Conservation (phyloP, 2,113 vertebrate genomes). For the Parus major region DNA sequence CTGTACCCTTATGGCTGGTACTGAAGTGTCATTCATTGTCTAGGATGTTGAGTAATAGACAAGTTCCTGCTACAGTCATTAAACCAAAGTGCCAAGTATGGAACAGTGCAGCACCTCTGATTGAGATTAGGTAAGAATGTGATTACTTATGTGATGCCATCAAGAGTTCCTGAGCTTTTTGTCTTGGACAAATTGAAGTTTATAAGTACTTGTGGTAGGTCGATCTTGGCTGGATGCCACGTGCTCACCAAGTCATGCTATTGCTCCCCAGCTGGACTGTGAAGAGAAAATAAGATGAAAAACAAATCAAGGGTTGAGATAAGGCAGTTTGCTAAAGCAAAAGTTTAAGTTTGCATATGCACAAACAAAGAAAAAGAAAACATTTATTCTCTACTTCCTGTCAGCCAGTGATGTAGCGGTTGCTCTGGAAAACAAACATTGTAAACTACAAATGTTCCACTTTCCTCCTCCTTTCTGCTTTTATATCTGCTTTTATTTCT, state of each 20-base stretch:
- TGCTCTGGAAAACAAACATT: neutral
- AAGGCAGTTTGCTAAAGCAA: neutral
- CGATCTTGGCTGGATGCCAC: neutral
- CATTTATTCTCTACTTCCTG: fast-evolving
- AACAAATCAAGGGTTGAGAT: neutral
- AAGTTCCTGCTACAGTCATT: neutral
- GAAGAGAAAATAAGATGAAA: neutral
- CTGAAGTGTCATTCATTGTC: neutral
- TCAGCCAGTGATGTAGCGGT: fast-evolving
- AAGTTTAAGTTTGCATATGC: neutral
- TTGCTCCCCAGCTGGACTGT: neutral
- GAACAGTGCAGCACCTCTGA: neutral
- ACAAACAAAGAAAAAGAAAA: neutral
- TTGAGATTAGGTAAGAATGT: neutral
- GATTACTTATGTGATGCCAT: neutral
- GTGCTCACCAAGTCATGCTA: neutral
- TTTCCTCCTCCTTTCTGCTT: neutral
- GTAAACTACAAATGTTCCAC: neutral
- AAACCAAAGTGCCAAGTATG: neutral
- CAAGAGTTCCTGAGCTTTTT: neutral
- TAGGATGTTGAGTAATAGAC: neutral
- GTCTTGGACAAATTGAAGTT: neutral
- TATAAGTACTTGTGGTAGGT: fast-evolving
- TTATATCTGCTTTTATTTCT: neutral
- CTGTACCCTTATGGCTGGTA: neutral